phyloP scores from a whole-genome alignment of 2,888 invertebrate species.

The Cheilosia variabilis region DNA sequence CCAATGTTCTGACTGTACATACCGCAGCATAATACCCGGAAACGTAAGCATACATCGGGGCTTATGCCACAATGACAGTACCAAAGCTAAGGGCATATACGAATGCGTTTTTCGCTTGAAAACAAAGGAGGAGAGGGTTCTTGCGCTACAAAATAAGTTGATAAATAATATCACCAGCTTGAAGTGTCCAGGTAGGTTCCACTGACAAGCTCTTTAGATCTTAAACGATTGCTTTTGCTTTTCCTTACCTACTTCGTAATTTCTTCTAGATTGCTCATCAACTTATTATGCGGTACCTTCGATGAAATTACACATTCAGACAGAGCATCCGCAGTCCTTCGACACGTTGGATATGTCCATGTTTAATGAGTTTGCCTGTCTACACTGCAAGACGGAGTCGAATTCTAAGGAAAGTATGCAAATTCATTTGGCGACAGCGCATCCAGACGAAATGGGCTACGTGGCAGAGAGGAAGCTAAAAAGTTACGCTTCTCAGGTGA shows the following conservation, averaged over 20 bases:
- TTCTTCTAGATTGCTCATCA: slow-evolving; percentile 48
- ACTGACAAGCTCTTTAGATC: background rate
- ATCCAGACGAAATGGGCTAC: slow-evolving; percentile 53
- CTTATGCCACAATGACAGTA: slow-evolving; percentile 10
- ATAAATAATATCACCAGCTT: slow-evolving; percentile 21
- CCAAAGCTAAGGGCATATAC: slow-evolving; percentile 14
- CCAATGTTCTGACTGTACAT: slow-evolving; percentile 59
- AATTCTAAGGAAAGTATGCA: slow-evolving; percentile 12
- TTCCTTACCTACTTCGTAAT: background rate
- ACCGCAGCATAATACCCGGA: slow-evolving; percentile 50
- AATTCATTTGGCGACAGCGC: slow-evolving; percentile 43
- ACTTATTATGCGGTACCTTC: slow-evolving; percentile 36
- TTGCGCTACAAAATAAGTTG: slow-evolving; percentile 30
- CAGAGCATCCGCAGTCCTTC: slow-evolving; percentile 1
- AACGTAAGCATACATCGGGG: slow-evolving; percentile 43
- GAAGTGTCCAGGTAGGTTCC: slow-evolving; percentile 46
- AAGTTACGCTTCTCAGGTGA: slow-evolving; percentile 8
- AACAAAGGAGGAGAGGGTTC: background rate
- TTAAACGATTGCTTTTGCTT: background rate
- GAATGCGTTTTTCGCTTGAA: slow-evolving; percentile 33
- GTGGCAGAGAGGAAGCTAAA: slow-evolving; percentile 37
- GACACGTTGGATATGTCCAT: background rate
- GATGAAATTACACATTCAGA: slow-evolving; percentile 39
- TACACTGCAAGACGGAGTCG: slow-evolving; percentile 39
- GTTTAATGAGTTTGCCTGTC: slow-evolving; percentile 28